These are phyloP conservation scores for Sebastes hubbsi DNA, from an alignment of 2,797 vertebrate genomes.

Conservation along the genomic window DNA sequence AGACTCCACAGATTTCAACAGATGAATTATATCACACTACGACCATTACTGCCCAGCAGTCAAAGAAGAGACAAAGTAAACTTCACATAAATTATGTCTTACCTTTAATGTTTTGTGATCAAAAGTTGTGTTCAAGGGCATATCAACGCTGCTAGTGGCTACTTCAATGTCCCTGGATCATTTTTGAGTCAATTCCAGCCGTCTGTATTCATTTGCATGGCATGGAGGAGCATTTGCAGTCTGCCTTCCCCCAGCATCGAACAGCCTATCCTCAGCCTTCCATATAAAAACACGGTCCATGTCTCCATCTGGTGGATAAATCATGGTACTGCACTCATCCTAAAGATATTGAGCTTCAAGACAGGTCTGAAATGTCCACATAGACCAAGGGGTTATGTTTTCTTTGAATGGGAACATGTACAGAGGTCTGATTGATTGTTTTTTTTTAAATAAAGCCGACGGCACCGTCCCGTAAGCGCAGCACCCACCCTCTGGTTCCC, in stretches of 20 bases:
- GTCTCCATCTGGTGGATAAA: no score
- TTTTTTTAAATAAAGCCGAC: no score
- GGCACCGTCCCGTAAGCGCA: accelerated
- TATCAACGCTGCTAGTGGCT: neutral
- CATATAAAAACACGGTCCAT: no score
- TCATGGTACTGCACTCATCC: no score
- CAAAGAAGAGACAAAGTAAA: no score
- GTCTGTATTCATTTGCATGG: neutral
- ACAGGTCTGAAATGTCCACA: no score
- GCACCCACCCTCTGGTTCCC: no score
- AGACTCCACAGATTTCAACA: neutral
- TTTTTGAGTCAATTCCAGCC: neutral
- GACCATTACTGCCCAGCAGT: no score
- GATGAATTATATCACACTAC: neutral
- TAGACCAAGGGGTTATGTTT: no score
- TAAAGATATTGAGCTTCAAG: no score
- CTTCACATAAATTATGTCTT: neutral
- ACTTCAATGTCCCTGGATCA: neutral
- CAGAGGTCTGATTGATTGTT: neutral
- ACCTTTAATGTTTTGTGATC: neutral
- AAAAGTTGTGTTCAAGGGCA: neutral
- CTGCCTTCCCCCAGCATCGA: neutral
- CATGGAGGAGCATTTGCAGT: neutral
- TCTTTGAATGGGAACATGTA: neutral
- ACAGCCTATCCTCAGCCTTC: neutral